A percentile compares a stretch with the other conserved stretches of the same genome.
Evolutionary conservation across 2,888 invertebrate species (phyloP).

Genomic region (Cryptocheilus praepositus): DNA sequence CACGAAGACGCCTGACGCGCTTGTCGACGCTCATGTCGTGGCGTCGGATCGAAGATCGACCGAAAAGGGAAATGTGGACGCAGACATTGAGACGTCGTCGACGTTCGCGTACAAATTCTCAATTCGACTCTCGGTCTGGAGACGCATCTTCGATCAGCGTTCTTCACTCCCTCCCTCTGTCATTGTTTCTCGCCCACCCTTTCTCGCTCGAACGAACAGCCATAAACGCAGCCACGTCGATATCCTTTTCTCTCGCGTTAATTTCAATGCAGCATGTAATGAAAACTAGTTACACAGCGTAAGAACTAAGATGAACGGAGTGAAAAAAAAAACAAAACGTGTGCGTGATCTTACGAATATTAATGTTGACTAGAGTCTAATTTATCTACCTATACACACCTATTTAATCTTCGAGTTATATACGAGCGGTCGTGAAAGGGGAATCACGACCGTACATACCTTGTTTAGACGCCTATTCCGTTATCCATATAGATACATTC

Average conservation of each 20-base stretch:
- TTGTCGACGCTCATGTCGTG: no score
- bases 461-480: conserved; percentile 28
- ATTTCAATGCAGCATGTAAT: conserved; percentile 12
- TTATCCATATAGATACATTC: conserved; percentile 46
- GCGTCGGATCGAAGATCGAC: no score
- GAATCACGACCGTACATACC: conserved; percentile 41
- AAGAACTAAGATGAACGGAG: neutral
- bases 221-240: conserved; percentile 44
- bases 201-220: conserved; percentile 27
- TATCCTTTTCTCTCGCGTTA: conserved; percentile 15
- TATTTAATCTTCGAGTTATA: conserved; percentile 47
- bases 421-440: conserved; percentile 26
- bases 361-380: conserved; percentile 69
- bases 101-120: no score
- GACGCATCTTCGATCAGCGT: no score
- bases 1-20: no score
- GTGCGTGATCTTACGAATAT: conserved; percentile 61
- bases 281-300: neutral
- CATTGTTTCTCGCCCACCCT: no score
- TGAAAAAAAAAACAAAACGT: conserved; percentile 19
- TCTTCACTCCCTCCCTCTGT: no score
- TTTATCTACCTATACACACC: conserved; percentile 58
- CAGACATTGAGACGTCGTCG: no score
- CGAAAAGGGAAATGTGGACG: no score
- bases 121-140: no score